Evolutionary conservation across 2,797 vertebrate species (phyloP).

Genomic region (Sebastes wilsoni): DNA sequence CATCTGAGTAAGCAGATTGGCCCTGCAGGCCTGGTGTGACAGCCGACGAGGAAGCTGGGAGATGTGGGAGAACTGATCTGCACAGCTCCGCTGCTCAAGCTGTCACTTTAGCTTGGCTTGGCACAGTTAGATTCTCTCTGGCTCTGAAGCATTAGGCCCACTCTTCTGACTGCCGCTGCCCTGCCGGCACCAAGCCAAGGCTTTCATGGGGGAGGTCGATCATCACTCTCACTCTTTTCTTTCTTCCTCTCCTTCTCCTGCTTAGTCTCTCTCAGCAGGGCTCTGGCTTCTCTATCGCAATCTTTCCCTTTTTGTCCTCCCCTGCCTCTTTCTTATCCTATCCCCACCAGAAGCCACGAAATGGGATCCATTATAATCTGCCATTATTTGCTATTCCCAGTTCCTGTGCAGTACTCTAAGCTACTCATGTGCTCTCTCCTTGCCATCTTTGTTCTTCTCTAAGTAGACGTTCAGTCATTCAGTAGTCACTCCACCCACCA

Average conservation of each 20-base stretch:
- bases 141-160: constrained; percentile 68
- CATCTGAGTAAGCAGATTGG: constrained; percentile 82
- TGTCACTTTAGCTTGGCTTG: constrained; percentile 77
- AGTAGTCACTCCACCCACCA: constrained; percentile 28
- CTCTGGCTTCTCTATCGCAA: constrained; percentile 46
- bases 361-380: constrained; percentile 69
- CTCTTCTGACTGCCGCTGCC: constrained; percentile 68
- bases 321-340: constrained; percentile 54
- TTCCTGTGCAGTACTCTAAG: constrained; percentile 42
- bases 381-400: constrained; percentile 72
- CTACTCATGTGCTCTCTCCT: constrained; percentile 55
- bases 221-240: constrained; percentile 55
- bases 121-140: constrained; percentile 65
- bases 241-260: constrained; percentile 46
- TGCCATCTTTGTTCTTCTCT: constrained; percentile 48
- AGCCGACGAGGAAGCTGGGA: constrained; percentile 71
- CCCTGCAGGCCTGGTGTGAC: constrained; percentile 72
- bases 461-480: constrained; percentile 42
- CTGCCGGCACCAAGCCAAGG: constrained; percentile 63
- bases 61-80: constrained; percentile 70
- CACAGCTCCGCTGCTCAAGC: constrained; percentile 71
- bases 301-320: constrained; percentile 53
- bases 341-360: constrained; percentile 53
- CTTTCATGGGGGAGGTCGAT: constrained; percentile 67
- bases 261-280: constrained; percentile 53